Conservation (phyloP, 1,140 invertebrate species). For the Nebria ingens region DNA sequence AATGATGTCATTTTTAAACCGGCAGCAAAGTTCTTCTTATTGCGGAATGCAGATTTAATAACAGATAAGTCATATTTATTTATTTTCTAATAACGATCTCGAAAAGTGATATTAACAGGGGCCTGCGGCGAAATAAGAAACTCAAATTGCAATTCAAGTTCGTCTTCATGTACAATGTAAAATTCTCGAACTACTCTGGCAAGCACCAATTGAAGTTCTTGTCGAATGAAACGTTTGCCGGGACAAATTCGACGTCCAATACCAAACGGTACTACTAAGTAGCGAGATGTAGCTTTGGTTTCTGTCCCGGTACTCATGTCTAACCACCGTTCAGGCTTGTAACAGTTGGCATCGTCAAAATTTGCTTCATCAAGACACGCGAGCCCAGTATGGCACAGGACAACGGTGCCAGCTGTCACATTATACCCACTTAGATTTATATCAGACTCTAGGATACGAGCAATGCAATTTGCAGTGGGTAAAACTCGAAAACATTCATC, state of each 20-base stretch:
- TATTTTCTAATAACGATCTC: constrained; percentile 34
- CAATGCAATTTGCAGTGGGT: constrained; percentile 74
- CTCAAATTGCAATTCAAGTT: constrained; percentile 63
- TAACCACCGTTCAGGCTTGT: constrained; percentile 75
- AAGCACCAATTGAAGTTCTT: constrained; percentile 61
- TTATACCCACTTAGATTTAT: constrained; percentile 64
- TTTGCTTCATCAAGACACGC: constrained; percentile 68
- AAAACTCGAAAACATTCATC: constrained; percentile 74
- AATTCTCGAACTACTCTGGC: constrained; percentile 64
- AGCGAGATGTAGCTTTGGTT: constrained; percentile 38
- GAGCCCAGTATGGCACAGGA: constrained; percentile 75
- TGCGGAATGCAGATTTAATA: no score
- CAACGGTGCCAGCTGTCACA: constrained; percentile 70
- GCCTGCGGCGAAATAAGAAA: constrained; percentile 64
- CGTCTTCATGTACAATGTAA: constrained; percentile 52
- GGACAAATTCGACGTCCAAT: constrained; percentile 71
- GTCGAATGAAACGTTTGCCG: constrained; percentile 70
- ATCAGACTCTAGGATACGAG: constrained; percentile 66
- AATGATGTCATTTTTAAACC: no score
- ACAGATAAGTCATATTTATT: no score
- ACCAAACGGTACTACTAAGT: constrained; percentile 78
- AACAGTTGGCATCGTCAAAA: constrained; percentile 63
- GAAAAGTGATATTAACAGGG: constrained; percentile 54
- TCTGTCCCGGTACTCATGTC: constrained; percentile 34
- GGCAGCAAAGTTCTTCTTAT: no score